Evolutionary conservation across 2,797 vertebrate species (phyloP).

Genomic region (Semaprochilodus insignis): DNA sequence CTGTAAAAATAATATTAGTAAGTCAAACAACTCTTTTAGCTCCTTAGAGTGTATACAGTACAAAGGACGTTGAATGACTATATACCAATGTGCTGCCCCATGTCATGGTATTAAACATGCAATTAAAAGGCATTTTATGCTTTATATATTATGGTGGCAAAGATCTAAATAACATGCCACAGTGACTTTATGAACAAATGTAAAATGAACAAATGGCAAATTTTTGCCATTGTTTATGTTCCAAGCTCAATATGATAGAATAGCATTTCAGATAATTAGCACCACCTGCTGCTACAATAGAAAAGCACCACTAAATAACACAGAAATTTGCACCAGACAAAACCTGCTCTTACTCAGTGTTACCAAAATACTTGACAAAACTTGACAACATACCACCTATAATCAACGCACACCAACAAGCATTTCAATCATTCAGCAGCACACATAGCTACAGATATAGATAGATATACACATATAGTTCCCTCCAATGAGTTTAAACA

Average conservation of each 20-base stretch:
- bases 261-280: constrained; percentile 37
- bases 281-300: constrained; percentile 57
- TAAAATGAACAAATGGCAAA: too few relatives aligned
- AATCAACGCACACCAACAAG: too few relatives aligned
- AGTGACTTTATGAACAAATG: background rate
- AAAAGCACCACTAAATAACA: background rate
- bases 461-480: too few relatives aligned
- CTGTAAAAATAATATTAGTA: background rate
- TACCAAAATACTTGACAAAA: background rate
- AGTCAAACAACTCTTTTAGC: background rate
- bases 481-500: too few relatives aligned
- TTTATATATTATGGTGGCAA: background rate
- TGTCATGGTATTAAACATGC: background rate
- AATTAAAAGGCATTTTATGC: background rate
- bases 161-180: background rate
- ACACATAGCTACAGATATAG: too few relatives aligned
- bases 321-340: background rate
- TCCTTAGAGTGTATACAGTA: background rate
- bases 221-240: background rate
- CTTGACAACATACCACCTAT: background rate
- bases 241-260: background rate
- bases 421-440: background rate
- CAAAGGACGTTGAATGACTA: background rate
- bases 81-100: background rate
- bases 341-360: background rate